Percentiles rank a stretch among this genome's conserved stretches.
Evolutionary conservation across 1,140 invertebrate species (phyloP).

Genomic region (Trichogramma pretiosum): DNA sequence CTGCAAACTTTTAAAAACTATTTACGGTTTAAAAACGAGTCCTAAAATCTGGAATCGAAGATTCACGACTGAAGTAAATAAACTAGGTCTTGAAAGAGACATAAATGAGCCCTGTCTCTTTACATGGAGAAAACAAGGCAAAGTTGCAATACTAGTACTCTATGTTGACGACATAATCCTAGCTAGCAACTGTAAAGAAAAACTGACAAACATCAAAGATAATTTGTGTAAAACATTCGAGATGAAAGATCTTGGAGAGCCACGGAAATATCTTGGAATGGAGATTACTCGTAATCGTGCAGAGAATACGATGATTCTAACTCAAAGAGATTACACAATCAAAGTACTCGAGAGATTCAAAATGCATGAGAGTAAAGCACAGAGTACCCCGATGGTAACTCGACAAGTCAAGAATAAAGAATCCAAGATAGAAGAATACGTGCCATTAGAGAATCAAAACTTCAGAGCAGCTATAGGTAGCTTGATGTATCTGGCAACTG

Average conservation of each 20-base stretch:
- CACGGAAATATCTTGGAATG: too few relatives aligned
- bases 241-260: too few relatives aligned
- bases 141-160: too few relatives aligned
- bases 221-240: too few relatives aligned
- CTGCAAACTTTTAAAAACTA: background rate
- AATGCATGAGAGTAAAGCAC: slow-evolving; percentile 7
- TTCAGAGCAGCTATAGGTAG: background rate
- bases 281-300: too few relatives aligned
- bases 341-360: slow-evolving; percentile 8
- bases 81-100: background rate
- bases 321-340: slow-evolving; percentile 1
- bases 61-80: too few relatives aligned
- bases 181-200: too few relatives aligned
- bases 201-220: too few relatives aligned
- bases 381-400: slow-evolving; percentile 12
- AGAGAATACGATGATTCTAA: too few relatives aligned
- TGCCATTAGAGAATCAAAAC: background rate
- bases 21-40: background rate
- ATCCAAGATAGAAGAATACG: background rate
- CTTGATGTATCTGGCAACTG: background rate
- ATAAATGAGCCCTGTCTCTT: background rate
- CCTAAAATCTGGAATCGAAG: background rate
- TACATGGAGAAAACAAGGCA: too few relatives aligned
- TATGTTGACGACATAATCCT: too few relatives aligned
- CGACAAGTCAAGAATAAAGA: slow-evolving; percentile 9